phyloP scores from a whole-genome alignment of 2,888 invertebrate genomes.

The Protonemura montana region DNA sequence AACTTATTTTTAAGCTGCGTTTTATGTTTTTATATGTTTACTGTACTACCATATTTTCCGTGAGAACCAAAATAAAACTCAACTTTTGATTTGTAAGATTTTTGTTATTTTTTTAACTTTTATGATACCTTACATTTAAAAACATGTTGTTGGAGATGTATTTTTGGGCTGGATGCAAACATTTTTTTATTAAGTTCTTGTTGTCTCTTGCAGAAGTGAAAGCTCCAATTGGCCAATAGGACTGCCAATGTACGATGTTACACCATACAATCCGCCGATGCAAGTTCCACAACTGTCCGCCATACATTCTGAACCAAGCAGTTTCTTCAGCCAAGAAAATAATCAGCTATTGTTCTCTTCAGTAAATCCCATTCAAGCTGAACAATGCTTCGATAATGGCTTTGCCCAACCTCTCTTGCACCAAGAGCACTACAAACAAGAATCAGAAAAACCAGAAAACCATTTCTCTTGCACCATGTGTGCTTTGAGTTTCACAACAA shows the following conservation, averaged over 20 bases:
- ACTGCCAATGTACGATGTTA: not conserved
- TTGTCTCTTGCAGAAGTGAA: constrained; percentile 1
- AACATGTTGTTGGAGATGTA: not conserved
- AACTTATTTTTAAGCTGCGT: not conserved
- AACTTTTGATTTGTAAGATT: not conserved
- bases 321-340: not conserved
- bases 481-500: not conserved
- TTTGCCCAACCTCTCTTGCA: not conserved
- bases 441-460: not conserved
- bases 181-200: not conserved
- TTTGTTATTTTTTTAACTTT: not conserved
- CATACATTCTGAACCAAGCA: not conserved
- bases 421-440: not conserved
- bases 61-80: not conserved
- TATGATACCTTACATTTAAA: too few relatives aligned
- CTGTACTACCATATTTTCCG: not conserved
- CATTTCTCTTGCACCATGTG: not conserved
- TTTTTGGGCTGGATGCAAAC: not conserved
- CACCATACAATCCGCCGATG: not conserved
- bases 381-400: not conserved
- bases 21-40: not conserved
- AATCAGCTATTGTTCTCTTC: not conserved
- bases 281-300: not conserved
- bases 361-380: not conserved
- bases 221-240: constrained; percentile 5